Conservation (phyloP, 2,888 invertebrate genomes). For the Adela reaumurella region DNA sequence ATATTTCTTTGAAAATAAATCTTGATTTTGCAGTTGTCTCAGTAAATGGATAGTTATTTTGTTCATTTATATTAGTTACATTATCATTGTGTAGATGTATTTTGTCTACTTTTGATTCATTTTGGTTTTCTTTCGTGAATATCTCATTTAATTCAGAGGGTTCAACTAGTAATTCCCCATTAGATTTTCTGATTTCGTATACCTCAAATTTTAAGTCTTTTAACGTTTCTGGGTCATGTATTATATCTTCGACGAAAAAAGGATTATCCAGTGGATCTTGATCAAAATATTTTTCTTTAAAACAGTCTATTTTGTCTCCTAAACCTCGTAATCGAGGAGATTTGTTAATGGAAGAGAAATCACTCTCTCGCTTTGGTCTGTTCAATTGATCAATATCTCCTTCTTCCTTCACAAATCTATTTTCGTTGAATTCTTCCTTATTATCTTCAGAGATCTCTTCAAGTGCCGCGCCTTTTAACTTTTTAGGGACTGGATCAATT, state of each 20-base stretch:
- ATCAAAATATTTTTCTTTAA: slow-evolving; percentile 72
- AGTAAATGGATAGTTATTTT: too few relatives aligned
- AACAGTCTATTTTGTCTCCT: slow-evolving; percentile 72
- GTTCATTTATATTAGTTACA: too few relatives aligned
- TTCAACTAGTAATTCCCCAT: slow-evolving; percentile 8
- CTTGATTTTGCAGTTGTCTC: too few relatives aligned
- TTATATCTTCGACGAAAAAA: slow-evolving; percentile 59
- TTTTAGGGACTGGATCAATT: slow-evolving; percentile 54
- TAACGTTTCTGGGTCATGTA: slow-evolving; percentile 45
- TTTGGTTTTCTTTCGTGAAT: neutral
- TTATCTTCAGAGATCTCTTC: slow-evolving; percentile 28
- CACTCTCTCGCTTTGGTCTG: slow-evolving; percentile 18
- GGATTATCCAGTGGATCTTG: slow-evolving; percentile 72
- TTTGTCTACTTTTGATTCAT: too few relatives aligned
- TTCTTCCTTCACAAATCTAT: slow-evolving; percentile 16
- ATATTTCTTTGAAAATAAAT: too few relatives aligned
- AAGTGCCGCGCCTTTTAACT: slow-evolving; percentile 27
- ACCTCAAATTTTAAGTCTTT: slow-evolving; percentile 19
- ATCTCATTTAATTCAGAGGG: slow-evolving; percentile 10
- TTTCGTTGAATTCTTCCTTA: slow-evolving; percentile 19
- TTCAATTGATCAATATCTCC: slow-evolving; percentile 20
- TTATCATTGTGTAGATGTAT: too few relatives aligned
- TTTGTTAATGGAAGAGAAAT: slow-evolving; percentile 25
- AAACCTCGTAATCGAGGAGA: slow-evolving; percentile 57
- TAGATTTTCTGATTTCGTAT: slow-evolving; percentile 16